These are phyloP conservation scores for Nibea coibor DNA, from an alignment of 2,113 vertebrate species.

Conservation along the genomic window DNA sequence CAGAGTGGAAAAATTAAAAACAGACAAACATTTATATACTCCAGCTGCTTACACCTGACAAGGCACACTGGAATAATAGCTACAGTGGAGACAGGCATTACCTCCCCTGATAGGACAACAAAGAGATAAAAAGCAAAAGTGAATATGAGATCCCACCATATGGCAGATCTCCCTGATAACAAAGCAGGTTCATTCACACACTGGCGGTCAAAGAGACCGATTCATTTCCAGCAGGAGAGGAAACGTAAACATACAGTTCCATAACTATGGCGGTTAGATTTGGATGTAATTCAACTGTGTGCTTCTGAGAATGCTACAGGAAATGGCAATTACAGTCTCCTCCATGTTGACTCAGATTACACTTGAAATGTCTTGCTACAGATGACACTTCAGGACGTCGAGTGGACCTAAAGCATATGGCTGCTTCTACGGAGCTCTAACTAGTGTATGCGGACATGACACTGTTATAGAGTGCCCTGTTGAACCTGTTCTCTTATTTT, in stretches of 20 bases:
- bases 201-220: neutral
- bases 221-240: constrained; percentile 23
- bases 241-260: constrained; percentile 30
- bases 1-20: constrained; percentile 3
- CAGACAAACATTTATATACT: neutral
- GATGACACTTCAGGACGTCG: neutral
- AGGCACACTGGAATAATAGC: neutral
- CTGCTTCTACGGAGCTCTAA: neutral
- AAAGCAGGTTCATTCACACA: neutral
- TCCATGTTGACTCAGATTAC: neutral
- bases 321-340: neutral
- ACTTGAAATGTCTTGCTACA: neutral
- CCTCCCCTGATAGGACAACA: neutral
- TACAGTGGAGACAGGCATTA: neutral
- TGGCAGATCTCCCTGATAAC: neutral
- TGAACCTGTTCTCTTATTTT: neutral
- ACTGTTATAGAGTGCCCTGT: neutral
- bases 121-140: neutral
- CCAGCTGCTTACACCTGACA: neutral
- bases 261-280: constrained; percentile 17
- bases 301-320: neutral
- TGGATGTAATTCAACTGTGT: neutral
- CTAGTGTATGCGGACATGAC: neutral
- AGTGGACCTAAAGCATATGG: neutral
- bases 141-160: neutral